Evolutionary conservation across 2,113 vertebrate species (phyloP).

Genomic region (Trachemys scripta): DNA sequence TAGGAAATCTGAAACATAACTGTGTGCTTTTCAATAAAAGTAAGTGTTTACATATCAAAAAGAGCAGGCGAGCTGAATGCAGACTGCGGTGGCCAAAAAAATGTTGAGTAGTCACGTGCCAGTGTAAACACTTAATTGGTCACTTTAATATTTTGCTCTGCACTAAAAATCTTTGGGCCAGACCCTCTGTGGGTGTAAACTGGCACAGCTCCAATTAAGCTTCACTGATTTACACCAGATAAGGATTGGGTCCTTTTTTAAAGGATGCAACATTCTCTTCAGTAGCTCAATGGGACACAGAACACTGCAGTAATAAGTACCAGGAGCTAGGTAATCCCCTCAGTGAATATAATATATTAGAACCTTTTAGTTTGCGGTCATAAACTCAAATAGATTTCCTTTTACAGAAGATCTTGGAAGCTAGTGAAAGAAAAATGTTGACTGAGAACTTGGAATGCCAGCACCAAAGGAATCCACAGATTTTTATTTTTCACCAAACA

Average conservation of each 20-base stretch:
- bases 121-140: not conserved
- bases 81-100: not conserved
- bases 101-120: not conserved
- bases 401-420: too few relatives aligned
- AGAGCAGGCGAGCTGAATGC: not conserved
- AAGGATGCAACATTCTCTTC: not conserved
- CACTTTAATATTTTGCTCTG: not conserved
- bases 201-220: not conserved
- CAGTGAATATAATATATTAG: too few relatives aligned
- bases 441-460: not conserved
- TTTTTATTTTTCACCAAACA: not conserved
- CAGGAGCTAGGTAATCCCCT: too few relatives aligned
- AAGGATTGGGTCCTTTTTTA: rapidly evolving
- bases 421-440: too few relatives aligned
- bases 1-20: not conserved
- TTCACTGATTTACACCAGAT: not conserved
- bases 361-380: too few relatives aligned
- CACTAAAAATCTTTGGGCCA: not conserved
- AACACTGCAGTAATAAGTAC: not conserved
- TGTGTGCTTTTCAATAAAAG: too few relatives aligned
- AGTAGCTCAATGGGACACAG: not conserved
- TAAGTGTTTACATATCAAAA: not conserved
- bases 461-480: not conserved
- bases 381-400: too few relatives aligned
- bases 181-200: not conserved